Percentiles rank a stretch among this genome's conserved stretches.
Evolutionary conservation across 2,888 invertebrate species (phyloP).

Genomic region (Orchestes rusci): DNA sequence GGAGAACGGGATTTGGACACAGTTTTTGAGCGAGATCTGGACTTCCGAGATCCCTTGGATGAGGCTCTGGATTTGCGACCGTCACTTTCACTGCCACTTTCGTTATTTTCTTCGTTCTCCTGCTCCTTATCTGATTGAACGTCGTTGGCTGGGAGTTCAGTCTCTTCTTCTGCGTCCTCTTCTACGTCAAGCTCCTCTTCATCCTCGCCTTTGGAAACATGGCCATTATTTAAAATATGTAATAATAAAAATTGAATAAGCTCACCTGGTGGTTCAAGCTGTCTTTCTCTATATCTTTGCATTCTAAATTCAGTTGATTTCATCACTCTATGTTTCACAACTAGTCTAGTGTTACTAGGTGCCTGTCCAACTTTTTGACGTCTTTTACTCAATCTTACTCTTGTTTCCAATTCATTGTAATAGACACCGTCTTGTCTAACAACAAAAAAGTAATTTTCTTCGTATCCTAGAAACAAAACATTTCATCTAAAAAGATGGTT

Average conservation of each 20-base stretch:
- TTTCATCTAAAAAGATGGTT: too few relatives aligned
- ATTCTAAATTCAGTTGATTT: slow-evolving; percentile 79
- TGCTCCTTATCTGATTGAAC: slow-evolving; percentile 45
- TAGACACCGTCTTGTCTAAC: slow-evolving; percentile 84
- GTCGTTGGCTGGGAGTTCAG: slow-evolving; percentile 54
- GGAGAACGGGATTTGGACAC: slow-evolving; percentile 37
- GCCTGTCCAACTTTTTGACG: slow-evolving; percentile 64
- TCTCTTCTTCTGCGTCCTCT: slow-evolving; percentile 53
- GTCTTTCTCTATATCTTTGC: slow-evolving; percentile 78
- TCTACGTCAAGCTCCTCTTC: slow-evolving; percentile 53
- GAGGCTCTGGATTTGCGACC: slow-evolving; percentile 37
- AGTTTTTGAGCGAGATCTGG: slow-evolving; percentile 34
- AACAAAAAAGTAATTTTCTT: slow-evolving; percentile 96
- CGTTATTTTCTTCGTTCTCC: slow-evolving; percentile 36
- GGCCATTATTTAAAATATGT: slow-evolving; percentile 1
- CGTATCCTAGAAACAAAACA: slow-evolving; percentile 54
- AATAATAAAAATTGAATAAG: slow-evolving; percentile 4
- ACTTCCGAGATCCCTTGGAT: slow-evolving; percentile 39
- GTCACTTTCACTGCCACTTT: slow-evolving; percentile 37
- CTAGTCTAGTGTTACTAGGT: slow-evolving; percentile 70
- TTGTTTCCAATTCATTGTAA: slow-evolving; percentile 92
- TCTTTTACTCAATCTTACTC: slow-evolving; percentile 89
- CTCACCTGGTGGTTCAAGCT: slow-evolving; percentile 67
- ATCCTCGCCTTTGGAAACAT: slow-evolving; percentile 43
- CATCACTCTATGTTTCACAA: slow-evolving; percentile 85